Evolutionary conservation across 2,888 invertebrate genomes (phyloP).

Genomic region (Achlya flavicornis): DNA sequence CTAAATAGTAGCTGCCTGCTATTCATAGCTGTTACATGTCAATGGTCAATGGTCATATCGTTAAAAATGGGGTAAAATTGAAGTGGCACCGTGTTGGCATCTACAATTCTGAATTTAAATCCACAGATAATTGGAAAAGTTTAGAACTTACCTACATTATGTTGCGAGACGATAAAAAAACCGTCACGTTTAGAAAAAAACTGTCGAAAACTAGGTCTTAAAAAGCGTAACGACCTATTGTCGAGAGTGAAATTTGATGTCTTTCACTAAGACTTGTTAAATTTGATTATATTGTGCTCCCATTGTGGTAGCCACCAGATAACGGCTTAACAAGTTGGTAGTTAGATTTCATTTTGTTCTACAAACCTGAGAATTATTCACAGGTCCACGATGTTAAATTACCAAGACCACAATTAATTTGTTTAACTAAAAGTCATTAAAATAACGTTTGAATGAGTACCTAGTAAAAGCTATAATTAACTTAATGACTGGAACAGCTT

Average conservation of each 20-base stretch:
- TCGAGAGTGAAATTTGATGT: constrained; percentile 30
- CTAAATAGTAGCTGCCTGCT: no score
- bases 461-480: no score
- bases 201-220: constrained; percentile 16
- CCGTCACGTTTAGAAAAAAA: background rate
- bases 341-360: background rate
- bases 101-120: no score
- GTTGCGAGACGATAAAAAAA: background rate
- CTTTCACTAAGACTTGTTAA: constrained; percentile 34
- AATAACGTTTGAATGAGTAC: background rate
- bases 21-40: no score
- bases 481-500: no score
- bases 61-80: no score
- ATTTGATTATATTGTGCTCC: constrained; percentile 25
- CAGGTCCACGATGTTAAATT: background rate
- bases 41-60: no score
- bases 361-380: background rate
- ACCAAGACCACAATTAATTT: background rate
- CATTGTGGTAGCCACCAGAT: constrained; percentile 18
- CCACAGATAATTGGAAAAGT: no score
- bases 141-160: no score
- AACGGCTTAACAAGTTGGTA: background rate
- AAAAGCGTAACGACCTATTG: constrained; percentile 25
- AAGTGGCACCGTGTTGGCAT: no score
- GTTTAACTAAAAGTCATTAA: background rate